Evolutionary conservation across 2,797 vertebrate species (phyloP).

Genomic region (Hirundo rustica): DNA sequence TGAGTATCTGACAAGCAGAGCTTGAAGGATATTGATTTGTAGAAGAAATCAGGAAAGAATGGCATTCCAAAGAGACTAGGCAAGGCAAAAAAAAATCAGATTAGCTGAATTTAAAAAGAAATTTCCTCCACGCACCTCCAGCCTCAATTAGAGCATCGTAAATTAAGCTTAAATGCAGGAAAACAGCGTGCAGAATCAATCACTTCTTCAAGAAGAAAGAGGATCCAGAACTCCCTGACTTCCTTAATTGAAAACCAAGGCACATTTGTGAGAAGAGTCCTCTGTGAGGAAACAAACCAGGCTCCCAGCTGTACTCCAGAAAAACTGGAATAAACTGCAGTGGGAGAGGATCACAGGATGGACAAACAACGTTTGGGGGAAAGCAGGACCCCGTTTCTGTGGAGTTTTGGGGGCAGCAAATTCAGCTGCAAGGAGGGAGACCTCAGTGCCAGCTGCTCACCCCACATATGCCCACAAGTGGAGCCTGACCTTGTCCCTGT

Average conservation of each 20-base stretch:
- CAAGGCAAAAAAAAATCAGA: background rate
- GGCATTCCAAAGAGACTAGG: background rate
- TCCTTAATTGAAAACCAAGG: background rate
- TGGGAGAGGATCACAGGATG: accelerated
- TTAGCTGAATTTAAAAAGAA: background rate
- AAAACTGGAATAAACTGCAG: background rate
- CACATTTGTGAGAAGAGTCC: background rate
- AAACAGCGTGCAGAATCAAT: background rate
- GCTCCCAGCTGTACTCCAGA: background rate
- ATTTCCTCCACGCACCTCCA: conserved; percentile 11
- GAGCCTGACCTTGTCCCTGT: background rate
- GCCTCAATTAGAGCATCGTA: background rate
- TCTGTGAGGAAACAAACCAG: background rate
- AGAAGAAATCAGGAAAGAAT: background rate
- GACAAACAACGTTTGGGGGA: background rate
- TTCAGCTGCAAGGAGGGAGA: background rate
- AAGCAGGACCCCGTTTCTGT: background rate
- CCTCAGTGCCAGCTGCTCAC: background rate
- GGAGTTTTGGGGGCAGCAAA: background rate
- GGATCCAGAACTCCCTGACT: background rate
- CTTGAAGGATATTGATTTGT: background rate
- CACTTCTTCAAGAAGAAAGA: background rate
- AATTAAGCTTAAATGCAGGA: conserved; percentile 28
- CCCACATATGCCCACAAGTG: accelerated
- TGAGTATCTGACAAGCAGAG: background rate